Conservation (phyloP, 2,888 invertebrate genomes). For the Eudasyphora cyanicolor region DNA sequence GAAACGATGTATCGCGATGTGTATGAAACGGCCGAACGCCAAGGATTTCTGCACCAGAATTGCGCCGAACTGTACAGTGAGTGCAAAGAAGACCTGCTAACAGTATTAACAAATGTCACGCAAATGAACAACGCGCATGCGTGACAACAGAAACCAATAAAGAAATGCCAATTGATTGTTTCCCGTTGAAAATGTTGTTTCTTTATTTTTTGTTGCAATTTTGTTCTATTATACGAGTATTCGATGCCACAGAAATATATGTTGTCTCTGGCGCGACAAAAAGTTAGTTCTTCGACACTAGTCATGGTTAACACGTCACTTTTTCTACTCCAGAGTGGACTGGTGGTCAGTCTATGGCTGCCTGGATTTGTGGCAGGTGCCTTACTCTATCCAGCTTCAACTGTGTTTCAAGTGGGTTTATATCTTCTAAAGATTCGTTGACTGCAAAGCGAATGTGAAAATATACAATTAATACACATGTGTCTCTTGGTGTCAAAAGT, state of each 20-base stretch:
- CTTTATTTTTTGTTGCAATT: neutral
- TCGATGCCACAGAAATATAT: neutral
- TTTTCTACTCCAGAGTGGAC: neutral
- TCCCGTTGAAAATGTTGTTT: neutral
- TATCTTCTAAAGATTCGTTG: neutral
- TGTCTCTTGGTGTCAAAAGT: no score
- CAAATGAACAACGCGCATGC: conserved; percentile 12
- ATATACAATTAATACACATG: no score
- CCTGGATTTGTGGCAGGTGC: neutral
- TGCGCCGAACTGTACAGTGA: conserved; percentile 75
- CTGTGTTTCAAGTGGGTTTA: conserved; percentile 57
- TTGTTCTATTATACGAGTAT: neutral
- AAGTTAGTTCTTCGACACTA: neutral
- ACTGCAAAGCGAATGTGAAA: neutral
- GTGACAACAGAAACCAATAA: neutral
- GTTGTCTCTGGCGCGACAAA: neutral
- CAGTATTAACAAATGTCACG: conserved; percentile 65
- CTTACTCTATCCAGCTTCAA: conserved; percentile 54
- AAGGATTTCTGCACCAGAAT: conserved; percentile 75
- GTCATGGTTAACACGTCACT: neutral
- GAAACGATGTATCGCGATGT: conserved; percentile 79
- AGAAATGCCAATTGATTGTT: neutral
- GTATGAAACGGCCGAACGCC: conserved; percentile 75
- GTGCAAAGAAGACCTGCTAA: conserved; percentile 74
- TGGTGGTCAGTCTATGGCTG: conserved; percentile 1